Base-by-base conservation (phyloP, 2,888 invertebrate species). In the Nasonia oneida region DNA sequence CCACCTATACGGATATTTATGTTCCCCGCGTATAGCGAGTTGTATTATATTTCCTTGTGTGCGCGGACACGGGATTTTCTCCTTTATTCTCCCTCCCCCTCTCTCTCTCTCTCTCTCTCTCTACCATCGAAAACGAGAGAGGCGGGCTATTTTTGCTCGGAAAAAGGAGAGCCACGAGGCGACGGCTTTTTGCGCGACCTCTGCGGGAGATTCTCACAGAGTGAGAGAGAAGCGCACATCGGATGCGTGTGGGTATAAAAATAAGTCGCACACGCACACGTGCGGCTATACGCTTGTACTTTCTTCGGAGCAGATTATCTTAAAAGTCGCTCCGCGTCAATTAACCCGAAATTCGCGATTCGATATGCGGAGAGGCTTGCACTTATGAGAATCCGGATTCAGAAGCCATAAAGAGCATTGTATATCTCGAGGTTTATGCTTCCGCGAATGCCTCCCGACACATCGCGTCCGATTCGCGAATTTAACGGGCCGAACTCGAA, bases 1-100 rank as follows among this genome's bases (percentile, higher is more conserved):
- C 73, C 50, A 57, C 80, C 70, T 73, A 29, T 29, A 57, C 80
- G 23, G 57, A 73, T 81, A 73, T 81, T 50, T 57, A 80, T 23
- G 33, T 15, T 61, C 57, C 6, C 8, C n/a, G n/a, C 14, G 18
- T 1, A 29, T 29, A 64, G 3, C 37, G 37, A 37, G n/a, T 61
- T 61, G n/a, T 61, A 61, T 61, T n/a, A 61, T n/a, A 61, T 61
- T 67, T 39, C 42, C 42, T 42, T 8, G 67, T 67, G 67, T 29
- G 14, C 0, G 6, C 14, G 14, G 23, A 33, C 12, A 67, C 71
- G 37, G 37, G 33, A 18, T 70, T 70, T 70, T 53, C 53, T 64
- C 8, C 64, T 64, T 64, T 47, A 47, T 67, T 67, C 67, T 29
- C 29, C 1, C 29, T 29, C 29, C 1, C 29, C 1, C 29, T 29